Evolutionary conservation across 2,797 vertebrate genomes (phyloP), one percentile per base, ranked within the genome.

Genomic region (Garrulus glandarius): DNA sequence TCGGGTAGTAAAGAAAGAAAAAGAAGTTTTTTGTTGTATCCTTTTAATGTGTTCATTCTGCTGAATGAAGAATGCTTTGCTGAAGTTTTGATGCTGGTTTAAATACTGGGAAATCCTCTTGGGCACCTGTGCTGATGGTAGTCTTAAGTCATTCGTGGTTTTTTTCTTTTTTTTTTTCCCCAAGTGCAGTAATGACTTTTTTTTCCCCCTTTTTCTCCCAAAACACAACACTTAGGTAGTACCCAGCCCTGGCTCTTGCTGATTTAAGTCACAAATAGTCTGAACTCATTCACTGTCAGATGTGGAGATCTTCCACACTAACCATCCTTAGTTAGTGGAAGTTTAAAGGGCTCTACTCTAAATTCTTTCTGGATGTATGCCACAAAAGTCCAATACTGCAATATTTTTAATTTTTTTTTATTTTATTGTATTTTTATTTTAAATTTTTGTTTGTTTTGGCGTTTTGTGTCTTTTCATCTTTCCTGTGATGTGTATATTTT

Each of bases 191-290:
- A 3, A 1, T 15, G 8, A 4, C 11, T 75, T 39, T 9, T 57
- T 30, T 36, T 17, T 32, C 5, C 4, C 5, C 4, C 1, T 0
- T 30, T 44, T 41, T 32, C 5, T 11, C n/a, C 9, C 7, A 1
- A 24, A 70, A 30, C 6, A n/a, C 15, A 91, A 6, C 3, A 0
- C 29, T 70, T 63, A 10, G 4, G 1, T 26, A 37, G 17, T 41
- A 69, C 13, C 16, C 21, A 46, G 17, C 1, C 2, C 29, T 65
- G 59, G 1, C 55, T 69, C 1, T 26, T 39, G 32, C 11, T 43
- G 13, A 5, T 81, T 34, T 39, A n/a, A 68, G 20, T 46, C 6
- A 5, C 24, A 7, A 2, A 1, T 27, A 11, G n/a, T 10, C 27
- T 74, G 64, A 60, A 29, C 7, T 67, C 18, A 5, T 13, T 76